Evolutionary conservation across 1,140 invertebrate species (phyloP).

Genomic region (Polyergus mexicanus): DNA sequence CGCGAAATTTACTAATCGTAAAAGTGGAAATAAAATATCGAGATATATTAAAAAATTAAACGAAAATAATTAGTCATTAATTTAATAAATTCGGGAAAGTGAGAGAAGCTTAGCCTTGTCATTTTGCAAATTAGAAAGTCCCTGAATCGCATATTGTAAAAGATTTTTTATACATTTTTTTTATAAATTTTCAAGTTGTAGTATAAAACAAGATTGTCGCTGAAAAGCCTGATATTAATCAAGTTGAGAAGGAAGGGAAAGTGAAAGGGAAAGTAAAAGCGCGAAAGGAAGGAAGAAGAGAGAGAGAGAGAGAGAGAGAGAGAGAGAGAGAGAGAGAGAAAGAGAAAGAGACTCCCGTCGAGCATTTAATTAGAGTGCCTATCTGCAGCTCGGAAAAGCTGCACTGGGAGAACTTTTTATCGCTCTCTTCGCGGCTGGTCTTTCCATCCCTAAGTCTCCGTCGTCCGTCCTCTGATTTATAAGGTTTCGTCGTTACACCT

Average conservation of each 20-base stretch:
- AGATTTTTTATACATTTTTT: neutral
- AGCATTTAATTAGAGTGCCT: slow-evolving; percentile 78
- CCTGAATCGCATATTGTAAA: neutral
- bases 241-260: slow-evolving; percentile 11
- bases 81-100: neutral
- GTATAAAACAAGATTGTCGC: slow-evolving; percentile 15
- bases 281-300: neutral
- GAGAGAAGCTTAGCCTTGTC: neutral
- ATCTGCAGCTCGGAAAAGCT: slow-evolving; percentile 61
- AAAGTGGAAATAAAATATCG: neutral
- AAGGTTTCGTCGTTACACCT: slow-evolving; percentile 62
- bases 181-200: neutral
- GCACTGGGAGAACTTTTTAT: slow-evolving; percentile 61
- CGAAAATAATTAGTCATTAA: neutral
- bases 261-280: slow-evolving; percentile 44
- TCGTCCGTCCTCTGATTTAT: slow-evolving; percentile 51
- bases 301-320: slow-evolving; percentile 26
- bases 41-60: neutral
- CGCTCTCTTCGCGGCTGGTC: slow-evolving; percentile 36
- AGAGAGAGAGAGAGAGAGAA: slow-evolving; percentile 19
- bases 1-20: slow-evolving; percentile 6
- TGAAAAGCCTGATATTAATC: slow-evolving; percentile 34
- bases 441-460: slow-evolving; percentile 20
- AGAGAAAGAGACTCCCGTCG: slow-evolving; percentile 45
- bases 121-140: neutral